Evolutionary conservation across 2,797 vertebrate genomes (phyloP), one percentile per base, ranked within the genome.

Genomic region (Cephalopachus bancanus): DNA sequence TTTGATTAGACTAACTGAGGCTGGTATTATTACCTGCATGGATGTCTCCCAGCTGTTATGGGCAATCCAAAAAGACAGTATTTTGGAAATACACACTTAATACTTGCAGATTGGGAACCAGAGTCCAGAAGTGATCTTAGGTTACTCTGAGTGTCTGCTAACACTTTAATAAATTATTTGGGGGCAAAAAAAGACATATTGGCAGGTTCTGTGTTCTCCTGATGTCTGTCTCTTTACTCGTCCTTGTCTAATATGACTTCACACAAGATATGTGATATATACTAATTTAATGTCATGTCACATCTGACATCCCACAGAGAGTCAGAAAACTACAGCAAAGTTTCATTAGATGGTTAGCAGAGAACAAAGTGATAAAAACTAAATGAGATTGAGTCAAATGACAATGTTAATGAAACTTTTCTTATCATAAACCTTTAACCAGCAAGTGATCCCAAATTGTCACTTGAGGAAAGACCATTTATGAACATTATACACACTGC

Each of bases 131-230:
- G 0, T 71, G 53, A 95, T 62, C 64, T 75, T 79, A 7, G 44
- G 65, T 93, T 64, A 28, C 72, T 57, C 51, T 22, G 44, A 64
- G 49, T 33, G 71, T 87, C 76, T 83, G 92, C 28, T 88, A 72
- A 91, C 10, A 37, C 37, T 51, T 37, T 69, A 60, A 71, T 76
- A 64, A 55, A 78, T 89, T 79, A 57, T 59, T 33, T 79, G 76
- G 20, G 30, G 28, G 19, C 26, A 92, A 85, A 67, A 64, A 64
- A 59, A 57, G 65, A 64, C 28, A 59, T 37, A 26, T 55, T 7
- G 76, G 64, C 49, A 86, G 49, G n/a, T 71, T 16, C 72, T 37
- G 16, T 57, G 17, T 84, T 79, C 49, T 76, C 26, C 80, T 75
- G 37, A 64, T 5, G 0, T 19, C 30, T 59, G 55, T 33, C 4